Percentiles rank a stretch among this genome's conserved stretches.
Conservation (phyloP, 2,888 invertebrate species). For the Orthonychiurus folsomi region DNA sequence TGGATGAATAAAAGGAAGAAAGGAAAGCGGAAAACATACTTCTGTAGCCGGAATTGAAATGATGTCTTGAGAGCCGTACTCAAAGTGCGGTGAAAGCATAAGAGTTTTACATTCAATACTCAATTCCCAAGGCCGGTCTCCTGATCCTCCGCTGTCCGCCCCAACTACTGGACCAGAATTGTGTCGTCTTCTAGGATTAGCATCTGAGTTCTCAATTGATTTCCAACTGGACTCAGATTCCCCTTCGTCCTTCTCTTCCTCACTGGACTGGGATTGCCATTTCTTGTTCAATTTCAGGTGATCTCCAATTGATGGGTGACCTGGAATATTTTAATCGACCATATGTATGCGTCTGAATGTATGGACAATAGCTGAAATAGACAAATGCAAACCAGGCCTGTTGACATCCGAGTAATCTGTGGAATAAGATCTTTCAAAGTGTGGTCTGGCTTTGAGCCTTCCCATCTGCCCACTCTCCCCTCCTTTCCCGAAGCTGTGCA, state of each 20-base stretch:
- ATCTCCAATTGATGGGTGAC: not conserved
- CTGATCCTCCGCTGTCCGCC: constrained; percentile 13
- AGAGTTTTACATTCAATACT: constrained; percentile 41
- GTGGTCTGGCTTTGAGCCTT: not conserved
- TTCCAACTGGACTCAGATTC: not conserved
- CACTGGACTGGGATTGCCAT: not conserved
- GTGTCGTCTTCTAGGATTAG: constrained; percentile 19
- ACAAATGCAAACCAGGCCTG: not conserved
- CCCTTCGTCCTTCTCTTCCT: constrained; percentile 4
- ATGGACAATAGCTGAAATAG: not conserved
- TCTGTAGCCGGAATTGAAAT: constrained; percentile 43
- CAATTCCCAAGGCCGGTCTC: constrained; percentile 40
- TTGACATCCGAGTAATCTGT: constrained; percentile 27
- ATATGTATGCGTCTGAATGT: no score
- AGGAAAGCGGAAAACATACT: constrained; percentile 18
- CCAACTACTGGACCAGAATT: constrained; percentile 29
- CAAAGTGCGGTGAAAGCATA: constrained; percentile 43
- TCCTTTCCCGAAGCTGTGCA: not conserved
- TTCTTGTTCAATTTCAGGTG: not conserved
- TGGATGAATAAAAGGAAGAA: not conserved
- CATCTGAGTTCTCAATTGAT: not conserved
- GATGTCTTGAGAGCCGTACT: constrained; percentile 43
- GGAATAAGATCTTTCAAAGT: constrained; percentile 31
- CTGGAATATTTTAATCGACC: no score
- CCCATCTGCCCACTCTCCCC: not conserved